Base-by-base conservation (phyloP, 1,140 invertebrate genomes). In the Carposina sasakii region DNA sequence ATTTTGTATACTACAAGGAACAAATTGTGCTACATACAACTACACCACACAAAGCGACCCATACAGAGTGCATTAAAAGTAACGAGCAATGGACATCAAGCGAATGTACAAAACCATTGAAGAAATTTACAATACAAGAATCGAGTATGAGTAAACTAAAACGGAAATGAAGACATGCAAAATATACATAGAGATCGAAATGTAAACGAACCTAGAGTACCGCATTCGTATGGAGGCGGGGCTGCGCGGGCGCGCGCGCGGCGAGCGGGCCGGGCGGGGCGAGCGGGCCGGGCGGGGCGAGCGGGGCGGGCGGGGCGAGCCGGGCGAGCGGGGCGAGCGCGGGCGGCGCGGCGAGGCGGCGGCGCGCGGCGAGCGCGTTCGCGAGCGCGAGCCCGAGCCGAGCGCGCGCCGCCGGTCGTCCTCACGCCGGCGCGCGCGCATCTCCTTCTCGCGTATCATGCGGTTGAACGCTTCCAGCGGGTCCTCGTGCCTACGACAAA, bases 391-490 rank as follows among this genome's bases (percentile, higher is more conserved):
- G 31, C 73, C 73, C 21, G 68, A 62, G 2, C 75, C 71, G 24
- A 71, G 67, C 37, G 65, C 67, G 24, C 88, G 85, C 16, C 89
- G 85, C 13, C 90, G 85, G 48, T 90, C 87, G 41, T 88, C 87
- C 48, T 91, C 90, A 37, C 91, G 85, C 23, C 90, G 87, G 53
- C 89, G 83, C 46, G 91, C 89, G 26, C 89, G 82, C 70, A 91
- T 91, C 74, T 95, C 93, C 81, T 94, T 95, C 72, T 96, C 94
- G 50, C 91, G 87, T 52, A 96, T 87, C 81, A 96, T 93, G 54
- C 93, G 86, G 69, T 95, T 91, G 76, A 96, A 96, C 39, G 92
- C 93, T 71, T 94, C 93, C 55, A 96, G 71, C 8, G 93, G 92
- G 79, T 96, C 93, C 64, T 94, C 93, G 63, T 94, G 71, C 63